Evolutionary conservation across 2,797 vertebrate species (phyloP), one percentile per base, ranked within the genome.

Genomic region (Atherinosoma microstoma): DNA sequence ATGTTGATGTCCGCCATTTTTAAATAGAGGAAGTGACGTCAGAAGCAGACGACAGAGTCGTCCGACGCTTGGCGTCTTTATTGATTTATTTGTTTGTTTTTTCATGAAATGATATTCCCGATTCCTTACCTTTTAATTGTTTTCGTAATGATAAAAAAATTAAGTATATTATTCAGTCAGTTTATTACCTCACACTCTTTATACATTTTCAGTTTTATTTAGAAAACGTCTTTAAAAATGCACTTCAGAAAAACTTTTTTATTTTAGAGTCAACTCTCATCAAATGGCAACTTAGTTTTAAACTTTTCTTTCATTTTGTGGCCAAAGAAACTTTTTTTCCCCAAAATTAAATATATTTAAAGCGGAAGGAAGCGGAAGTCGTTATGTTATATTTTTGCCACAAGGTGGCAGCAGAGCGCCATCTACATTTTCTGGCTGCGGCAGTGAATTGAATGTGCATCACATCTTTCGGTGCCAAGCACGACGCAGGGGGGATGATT

Each of bases 11-110:
- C 30, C 89, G 87, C 91, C 93, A 94, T 94, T 47, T 94, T 93
- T 93, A 86, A 88, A 89, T 36, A 10, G n/a, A 27, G 93, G 92
- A 93, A 82, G 73, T 92, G 90, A 92, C 24, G 86, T 54, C 47
- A 54, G 15, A 13, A 3, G 18, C 24, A 47, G 51, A 15, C 2
- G 24, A 16, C 0, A 0, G 2, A 3, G 8, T 20, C 0, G 7
- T 7, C 6, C 18, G 20, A 47, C 3, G 18, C 20, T n/a, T 20
- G 4, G 6, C 45, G 20, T 47, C 22, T 42, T 49, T n/a, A 49
- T 49, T 22, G 20, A 49, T 10, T 49, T 22, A 22, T 36, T 36
- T 11, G 9, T 36, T 2, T 36, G 7, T 36, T 36, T 36, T 36
- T 36, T 36, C 35, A 7, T 11, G 9, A 2, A 11, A 12, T 1